These are phyloP conservation scores for Drosophila dives DNA, from an alignment of 2,888 invertebrate species.

Conservation along the genomic window DNA sequence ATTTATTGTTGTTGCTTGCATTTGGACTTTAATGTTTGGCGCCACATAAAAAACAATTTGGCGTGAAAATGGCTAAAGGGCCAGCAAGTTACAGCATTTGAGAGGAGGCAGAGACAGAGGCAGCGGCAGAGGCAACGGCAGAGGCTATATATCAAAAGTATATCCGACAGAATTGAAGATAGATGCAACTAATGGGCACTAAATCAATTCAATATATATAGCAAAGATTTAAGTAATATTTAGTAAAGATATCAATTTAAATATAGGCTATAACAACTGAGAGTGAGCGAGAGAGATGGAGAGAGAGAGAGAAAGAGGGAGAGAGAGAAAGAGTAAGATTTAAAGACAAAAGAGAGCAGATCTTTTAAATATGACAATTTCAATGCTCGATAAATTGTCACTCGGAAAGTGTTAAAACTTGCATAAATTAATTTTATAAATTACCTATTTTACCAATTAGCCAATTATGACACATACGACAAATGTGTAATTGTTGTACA, in stretches of 20 bases:
- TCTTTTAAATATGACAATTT: neutral
- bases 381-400: neutral
- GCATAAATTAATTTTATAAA: neutral
- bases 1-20: conserved; percentile 41
- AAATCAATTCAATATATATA: neutral
- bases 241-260: neutral
- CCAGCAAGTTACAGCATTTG: neutral
- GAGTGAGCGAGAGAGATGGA: neutral
- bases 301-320: neutral
- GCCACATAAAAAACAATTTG: conserved; percentile 69
- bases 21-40: conserved; percentile 61
- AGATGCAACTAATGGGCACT: neutral
- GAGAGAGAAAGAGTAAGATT: neutral
- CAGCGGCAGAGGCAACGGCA: no score
- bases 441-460: neutral
- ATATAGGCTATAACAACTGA: neutral
- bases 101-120: neutral
- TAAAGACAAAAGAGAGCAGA: neutral
- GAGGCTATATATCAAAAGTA: neutral
- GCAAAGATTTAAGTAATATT: neutral
- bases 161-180: neutral
- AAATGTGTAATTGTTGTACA: neutral
- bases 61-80: conserved; percentile 50
- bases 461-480: neutral
- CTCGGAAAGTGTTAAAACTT: neutral